Conservation (phyloP, 2,113 vertebrate species). For the Condylura cristata region DNA sequence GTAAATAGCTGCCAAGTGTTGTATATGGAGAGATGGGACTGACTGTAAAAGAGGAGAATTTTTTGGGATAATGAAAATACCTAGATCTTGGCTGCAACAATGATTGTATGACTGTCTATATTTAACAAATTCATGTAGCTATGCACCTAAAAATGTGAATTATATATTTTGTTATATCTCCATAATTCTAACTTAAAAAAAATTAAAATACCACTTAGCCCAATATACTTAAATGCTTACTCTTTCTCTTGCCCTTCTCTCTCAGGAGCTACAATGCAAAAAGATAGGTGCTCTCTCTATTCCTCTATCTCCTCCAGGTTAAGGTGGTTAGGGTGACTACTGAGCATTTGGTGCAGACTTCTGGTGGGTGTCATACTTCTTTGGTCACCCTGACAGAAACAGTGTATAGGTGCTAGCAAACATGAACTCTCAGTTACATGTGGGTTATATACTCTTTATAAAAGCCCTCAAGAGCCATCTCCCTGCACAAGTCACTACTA, state of each 20-base stretch:
- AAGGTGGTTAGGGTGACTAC: not conserved
- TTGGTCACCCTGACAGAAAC: not conserved
- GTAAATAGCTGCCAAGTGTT: not conserved
- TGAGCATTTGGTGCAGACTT: not conserved
- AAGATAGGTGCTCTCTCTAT: not conserved
- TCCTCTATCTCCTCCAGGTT: not conserved
- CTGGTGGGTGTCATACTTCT: not conserved
- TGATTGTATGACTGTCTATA: not conserved
- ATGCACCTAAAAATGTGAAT: not conserved
- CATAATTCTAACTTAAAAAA: not conserved
- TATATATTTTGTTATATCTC: not conserved
- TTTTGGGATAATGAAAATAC: not conserved
- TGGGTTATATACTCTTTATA: not conserved
- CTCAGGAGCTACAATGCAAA: not conserved
- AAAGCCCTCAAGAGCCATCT: not conserved
- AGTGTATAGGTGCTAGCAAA: not conserved
- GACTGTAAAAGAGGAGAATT: not conserved
- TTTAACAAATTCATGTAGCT: constrained; percentile 1
- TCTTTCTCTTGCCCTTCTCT: not conserved
- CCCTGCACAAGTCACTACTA: not conserved
- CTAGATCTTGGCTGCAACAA: not conserved
- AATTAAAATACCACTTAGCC: not conserved
- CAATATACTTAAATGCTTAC: constrained; percentile 7
- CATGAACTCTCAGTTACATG: not conserved
- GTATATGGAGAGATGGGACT: not conserved